Evolutionary conservation across 2,113 vertebrate genomes (phyloP), one percentile per base, ranked within the genome.

Genomic region (Platichthys stellatus): DNA sequence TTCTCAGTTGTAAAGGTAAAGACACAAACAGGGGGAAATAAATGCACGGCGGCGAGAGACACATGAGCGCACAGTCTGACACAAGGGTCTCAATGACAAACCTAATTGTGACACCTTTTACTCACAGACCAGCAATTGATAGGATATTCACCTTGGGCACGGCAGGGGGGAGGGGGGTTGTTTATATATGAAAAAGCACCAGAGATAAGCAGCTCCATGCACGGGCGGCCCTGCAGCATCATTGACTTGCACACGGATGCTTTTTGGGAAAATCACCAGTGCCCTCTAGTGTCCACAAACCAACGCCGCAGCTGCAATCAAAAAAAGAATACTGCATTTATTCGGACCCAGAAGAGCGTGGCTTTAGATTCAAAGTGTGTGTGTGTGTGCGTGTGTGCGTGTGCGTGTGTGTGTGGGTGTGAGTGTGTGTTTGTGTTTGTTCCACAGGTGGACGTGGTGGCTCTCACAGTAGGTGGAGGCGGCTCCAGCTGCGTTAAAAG

Each of bases 161-260:
- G 57, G 24, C 24, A 23, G 51, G 13, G 57, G 47, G 47, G 6
- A 12, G 14, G 69, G 79, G 87, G 76, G 77, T 2, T 79, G 76
- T 90, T 91, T 90, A 88, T 90, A 86, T 86, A 81, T 65, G 77
- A 87, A 80, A 81, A 86, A 72, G 82, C 80, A 65, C 72, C 76
- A 72, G 85, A 81, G 80, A 76, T 78, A 47, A 72, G 60, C 68
- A 58, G 74, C 69, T 86, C 72, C 61, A 73, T 51, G 53, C 53
- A 57, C 9, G 23, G 69, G 81, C 3, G 78, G 56, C 76, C 82
- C 72, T 81, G 86, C 88, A 80, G 75, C 47, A 59, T 76, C 86
- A 88, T 74, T 67, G 85, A 85, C 72, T 83, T 47, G 69, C 57
- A 23, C 21, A 23, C 21, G 26, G 3, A 15, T 26, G 69, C 69